Percentiles rank a stretch among this genome's conserved stretches.
These are phyloP conservation scores for Phainopepla nitens DNA, from an alignment of 2,113 vertebrate species.

Conservation along the genomic window DNA sequence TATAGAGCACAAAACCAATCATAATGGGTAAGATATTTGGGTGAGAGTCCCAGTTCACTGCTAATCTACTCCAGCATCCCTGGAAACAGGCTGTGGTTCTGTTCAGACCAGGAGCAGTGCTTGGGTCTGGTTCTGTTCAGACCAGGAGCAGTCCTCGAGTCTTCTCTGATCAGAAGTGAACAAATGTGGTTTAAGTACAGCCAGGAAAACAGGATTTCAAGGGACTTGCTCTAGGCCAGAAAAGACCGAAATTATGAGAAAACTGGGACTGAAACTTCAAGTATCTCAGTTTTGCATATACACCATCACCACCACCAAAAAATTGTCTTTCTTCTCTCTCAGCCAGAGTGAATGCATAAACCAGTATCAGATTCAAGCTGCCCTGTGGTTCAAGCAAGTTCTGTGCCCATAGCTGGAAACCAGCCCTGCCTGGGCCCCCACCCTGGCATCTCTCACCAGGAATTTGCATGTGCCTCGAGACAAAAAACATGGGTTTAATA, in stretches of 20 bases:
- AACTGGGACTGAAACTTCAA: not conserved
- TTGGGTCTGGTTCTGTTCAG: not conserved
- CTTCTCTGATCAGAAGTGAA: not conserved
- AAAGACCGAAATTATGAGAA: not conserved
- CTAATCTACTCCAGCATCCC: not conserved
- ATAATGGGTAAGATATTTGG: not conserved
- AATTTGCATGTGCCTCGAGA: not conserved
- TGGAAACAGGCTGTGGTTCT: not conserved
- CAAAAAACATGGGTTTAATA: not conserved
- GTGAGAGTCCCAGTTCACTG: not conserved
- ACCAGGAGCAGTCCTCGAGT: too few relatives aligned
- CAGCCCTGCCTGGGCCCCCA: not conserved
- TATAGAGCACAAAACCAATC: not conserved
- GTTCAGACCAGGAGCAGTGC: not conserved
- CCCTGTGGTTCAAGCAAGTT: not conserved
- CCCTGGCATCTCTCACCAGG: not conserved
- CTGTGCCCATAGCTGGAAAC: not conserved
- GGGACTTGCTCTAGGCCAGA: not conserved
- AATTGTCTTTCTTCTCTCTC: not conserved
- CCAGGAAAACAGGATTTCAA: not conserved
- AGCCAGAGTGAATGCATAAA: not conserved
- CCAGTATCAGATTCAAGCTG: not conserved
- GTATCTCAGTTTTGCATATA: not conserved
- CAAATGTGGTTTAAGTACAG: not conserved
- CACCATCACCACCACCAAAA: not conserved